Evolutionary conservation across 2,888 invertebrate species (phyloP).

Genomic region (Schizaphis graminum): DNA sequence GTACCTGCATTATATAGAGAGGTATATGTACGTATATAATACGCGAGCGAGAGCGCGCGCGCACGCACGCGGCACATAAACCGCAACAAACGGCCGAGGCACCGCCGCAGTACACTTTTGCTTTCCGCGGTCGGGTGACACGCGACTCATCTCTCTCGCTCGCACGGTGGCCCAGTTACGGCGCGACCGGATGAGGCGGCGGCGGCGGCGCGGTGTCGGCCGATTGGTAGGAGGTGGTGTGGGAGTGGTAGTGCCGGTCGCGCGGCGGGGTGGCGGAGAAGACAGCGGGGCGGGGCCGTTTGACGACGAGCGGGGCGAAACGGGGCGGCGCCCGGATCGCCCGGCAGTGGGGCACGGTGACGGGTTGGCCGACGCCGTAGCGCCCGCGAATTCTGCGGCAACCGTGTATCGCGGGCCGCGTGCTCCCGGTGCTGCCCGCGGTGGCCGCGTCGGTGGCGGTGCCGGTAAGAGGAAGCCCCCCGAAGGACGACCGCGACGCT

Average conservation of each 20-base stretch:
- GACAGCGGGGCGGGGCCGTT: not conserved
- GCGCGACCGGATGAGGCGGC: not conserved
- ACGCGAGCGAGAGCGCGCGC: not conserved
- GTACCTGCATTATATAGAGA: no score
- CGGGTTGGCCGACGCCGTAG: conserved; percentile 48
- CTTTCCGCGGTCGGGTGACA: conserved; percentile 52
- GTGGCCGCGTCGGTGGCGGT: not conserved
- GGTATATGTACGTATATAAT: not conserved
- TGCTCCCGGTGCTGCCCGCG: not conserved
- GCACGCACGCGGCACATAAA: not conserved
- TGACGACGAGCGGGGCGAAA: conserved; percentile 27
- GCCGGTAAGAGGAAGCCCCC: not conserved
- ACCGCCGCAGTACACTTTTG: conserved; percentile 56
- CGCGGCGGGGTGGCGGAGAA: not conserved
- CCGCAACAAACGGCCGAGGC: not conserved
- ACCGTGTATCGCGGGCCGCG: not conserved
- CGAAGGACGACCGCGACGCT: conserved; percentile 10
- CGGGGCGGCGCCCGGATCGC: conserved; percentile 55
- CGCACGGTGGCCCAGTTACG: conserved; percentile 60
- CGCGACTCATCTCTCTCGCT: conserved; percentile 63
- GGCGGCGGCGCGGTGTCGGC: not conserved
- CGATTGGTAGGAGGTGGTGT: not conserved
- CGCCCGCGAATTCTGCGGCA: not conserved
- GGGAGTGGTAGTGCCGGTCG: not conserved
- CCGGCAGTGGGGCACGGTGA: conserved; percentile 53